These are phyloP conservation scores for Neogobius melanostomus DNA, from an alignment of 2,113 vertebrate genomes.

Conservation along the genomic window DNA sequence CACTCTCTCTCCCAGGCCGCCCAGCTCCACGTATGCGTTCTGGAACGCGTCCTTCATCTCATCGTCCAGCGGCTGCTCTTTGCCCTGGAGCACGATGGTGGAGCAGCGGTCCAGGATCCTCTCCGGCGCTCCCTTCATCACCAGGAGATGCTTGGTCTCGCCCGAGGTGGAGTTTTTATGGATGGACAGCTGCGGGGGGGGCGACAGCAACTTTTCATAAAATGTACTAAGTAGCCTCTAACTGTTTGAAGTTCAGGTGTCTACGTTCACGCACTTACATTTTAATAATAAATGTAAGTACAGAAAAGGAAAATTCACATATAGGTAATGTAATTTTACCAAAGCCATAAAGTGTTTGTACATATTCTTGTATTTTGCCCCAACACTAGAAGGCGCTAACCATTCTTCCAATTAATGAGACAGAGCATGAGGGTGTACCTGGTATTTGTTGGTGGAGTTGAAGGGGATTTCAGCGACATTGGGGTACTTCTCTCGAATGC, in stretches of 20 bases:
- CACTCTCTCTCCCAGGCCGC: conserved; percentile 88
- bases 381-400: conserved; percentile 33
- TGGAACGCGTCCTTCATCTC: conserved; percentile 88
- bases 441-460: conserved; percentile 95
- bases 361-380: neutral
- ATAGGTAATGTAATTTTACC: too few species aligned
- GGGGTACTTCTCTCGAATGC: conserved; percentile 83
- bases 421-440: conserved; percentile 70
- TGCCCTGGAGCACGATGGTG: conserved; percentile 84
- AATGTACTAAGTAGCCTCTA: neutral
- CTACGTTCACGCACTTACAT: too few species aligned
- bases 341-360: too few species aligned
- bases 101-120: conserved; percentile 90
- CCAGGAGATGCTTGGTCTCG: conserved; percentile 81
- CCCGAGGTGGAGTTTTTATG: conserved; percentile 79
- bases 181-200: conserved; percentile 81
- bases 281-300: too few species aligned
- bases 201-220: neutral
- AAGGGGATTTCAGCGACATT: conserved; percentile 90
- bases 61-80: conserved; percentile 83
- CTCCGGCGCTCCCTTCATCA: conserved; percentile 93
- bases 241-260: neutral
- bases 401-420: neutral
- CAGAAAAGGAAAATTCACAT: too few species aligned
- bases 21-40: conserved; percentile 88